These are phyloP conservation scores for Euplagia quadripunctaria DNA, from an alignment of 2,888 invertebrate genomes.

Conservation along the genomic window DNA sequence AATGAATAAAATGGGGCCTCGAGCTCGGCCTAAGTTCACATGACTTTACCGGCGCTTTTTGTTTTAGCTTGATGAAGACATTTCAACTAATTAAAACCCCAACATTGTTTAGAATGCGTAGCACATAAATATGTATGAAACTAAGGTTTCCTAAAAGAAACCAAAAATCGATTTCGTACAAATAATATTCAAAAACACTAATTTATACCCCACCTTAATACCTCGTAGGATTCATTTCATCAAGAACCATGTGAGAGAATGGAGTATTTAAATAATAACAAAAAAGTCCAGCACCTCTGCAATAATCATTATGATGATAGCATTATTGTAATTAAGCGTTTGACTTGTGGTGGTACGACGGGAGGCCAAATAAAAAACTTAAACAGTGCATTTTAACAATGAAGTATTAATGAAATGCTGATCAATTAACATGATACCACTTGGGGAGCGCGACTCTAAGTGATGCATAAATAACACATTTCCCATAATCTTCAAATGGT, in stretches of 20 bases:
- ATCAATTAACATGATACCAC: conserved; percentile 77
- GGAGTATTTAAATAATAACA: conserved; percentile 51
- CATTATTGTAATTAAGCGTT: conserved; percentile 56
- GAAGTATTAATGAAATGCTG: conserved; percentile 76
- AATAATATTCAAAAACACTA: conserved; percentile 13
- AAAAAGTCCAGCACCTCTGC: conserved; percentile 53
- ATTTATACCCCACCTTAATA: conserved; percentile 38
- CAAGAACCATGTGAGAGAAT: conserved; percentile 21
- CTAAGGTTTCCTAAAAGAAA: conserved; percentile 21
- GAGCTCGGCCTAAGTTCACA: conserved; percentile 62
- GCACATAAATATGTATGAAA: conserved; percentile 69
- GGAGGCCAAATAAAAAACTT: conserved; percentile 60
- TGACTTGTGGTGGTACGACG: conserved; percentile 42
- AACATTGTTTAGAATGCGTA: conserved; percentile 63
- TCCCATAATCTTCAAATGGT: conserved; percentile 72
- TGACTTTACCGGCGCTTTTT: conserved; percentile 70
- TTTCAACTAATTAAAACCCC: conserved; percentile 73
- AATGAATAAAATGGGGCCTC: conserved; percentile 77
- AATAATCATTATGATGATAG: conserved; percentile 50
- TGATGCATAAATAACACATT: conserved; percentile 80
- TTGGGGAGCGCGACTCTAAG: conserved; percentile 71
- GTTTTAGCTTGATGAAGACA: conserved; percentile 74
- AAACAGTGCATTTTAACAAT: conserved; percentile 68
- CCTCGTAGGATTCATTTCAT: conserved; percentile 33
- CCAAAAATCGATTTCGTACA: conserved; percentile 27